These are phyloP conservation scores for Colletes gigas DNA, from an alignment of 1,140 invertebrate species.

Conservation along the genomic window DNA sequence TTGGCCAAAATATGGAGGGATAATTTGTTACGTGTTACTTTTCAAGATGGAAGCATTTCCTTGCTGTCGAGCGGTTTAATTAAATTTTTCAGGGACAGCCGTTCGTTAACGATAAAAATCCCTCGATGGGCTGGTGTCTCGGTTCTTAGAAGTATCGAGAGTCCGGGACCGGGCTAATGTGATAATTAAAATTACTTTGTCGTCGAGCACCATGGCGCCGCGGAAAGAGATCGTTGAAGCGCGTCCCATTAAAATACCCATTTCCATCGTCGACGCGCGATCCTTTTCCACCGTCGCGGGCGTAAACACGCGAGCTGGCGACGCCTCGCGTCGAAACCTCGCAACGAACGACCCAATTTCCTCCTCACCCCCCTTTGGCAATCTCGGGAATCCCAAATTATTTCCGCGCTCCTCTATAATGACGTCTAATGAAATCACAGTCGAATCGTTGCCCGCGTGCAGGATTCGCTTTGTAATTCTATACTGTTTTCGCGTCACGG, in stretches of 20 bases:
- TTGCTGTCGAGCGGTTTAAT: slow-evolving; percentile 55
- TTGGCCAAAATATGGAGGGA: no score
- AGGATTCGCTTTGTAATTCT: background rate
- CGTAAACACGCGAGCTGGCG: slow-evolving; percentile 34
- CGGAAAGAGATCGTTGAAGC: slow-evolving; percentile 14
- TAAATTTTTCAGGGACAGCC: slow-evolving; percentile 62
- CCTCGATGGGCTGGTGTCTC: slow-evolving; percentile 26
- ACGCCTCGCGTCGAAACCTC: background rate
- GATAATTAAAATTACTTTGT: slow-evolving; percentile 69
- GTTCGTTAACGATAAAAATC: slow-evolving; percentile 63
- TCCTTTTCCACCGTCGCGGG: background rate
- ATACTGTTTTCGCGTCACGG: background rate
- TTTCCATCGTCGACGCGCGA: slow-evolving; percentile 16
- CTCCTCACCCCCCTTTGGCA: background rate
- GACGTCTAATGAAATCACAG: slow-evolving; percentile 13
- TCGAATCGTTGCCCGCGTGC: background rate
- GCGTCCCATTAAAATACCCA: slow-evolving; percentile 58
- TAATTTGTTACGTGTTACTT: no score
- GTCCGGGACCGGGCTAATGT: slow-evolving; percentile 42
- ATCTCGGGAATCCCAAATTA: slow-evolving; percentile 6
- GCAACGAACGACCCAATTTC: slow-evolving; percentile 31
- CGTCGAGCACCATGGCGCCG: slow-evolving; percentile 16
- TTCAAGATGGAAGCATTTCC: slow-evolving; percentile 27
- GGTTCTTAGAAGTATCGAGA: slow-evolving; percentile 1
- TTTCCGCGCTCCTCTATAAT: background rate